Conservation (phyloP, 2,888 invertebrate genomes). For the Keiferia lycopersicella region DNA sequence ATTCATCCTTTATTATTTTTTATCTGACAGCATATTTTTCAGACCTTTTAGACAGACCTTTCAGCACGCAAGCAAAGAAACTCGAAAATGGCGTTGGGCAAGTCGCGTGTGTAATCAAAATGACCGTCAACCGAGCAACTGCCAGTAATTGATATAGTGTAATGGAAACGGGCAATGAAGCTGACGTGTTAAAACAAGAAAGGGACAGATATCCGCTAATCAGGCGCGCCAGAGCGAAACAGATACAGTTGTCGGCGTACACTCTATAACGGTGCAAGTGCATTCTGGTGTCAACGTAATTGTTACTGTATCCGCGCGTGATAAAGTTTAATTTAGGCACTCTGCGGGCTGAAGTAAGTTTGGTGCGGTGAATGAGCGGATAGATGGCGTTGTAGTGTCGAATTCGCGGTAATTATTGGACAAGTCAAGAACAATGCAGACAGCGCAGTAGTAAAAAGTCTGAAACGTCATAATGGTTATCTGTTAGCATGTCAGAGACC, state of each 20-base stretch:
- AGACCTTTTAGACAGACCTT: conserved; percentile 30
- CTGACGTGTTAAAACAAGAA: conserved; percentile 71
- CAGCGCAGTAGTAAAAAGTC: conserved; percentile 17
- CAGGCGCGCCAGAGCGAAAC: conserved; percentile 61
- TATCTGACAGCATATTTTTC: conserved; percentile 52
- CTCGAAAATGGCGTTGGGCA: conserved; percentile 23
- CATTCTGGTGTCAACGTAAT: conserved; percentile 62
- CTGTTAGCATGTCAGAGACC: too few species aligned
- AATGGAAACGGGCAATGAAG: conserved; percentile 77
- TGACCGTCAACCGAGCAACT: conserved; percentile 49
- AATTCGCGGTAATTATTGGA: conserved; percentile 44
- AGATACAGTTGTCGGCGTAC: conserved; percentile 54
- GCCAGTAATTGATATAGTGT: conserved; percentile 75
- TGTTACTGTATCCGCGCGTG: conserved; percentile 55
- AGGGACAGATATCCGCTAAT: conserved; percentile 60
- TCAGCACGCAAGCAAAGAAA: conserved; percentile 16
- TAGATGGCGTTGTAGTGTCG: conserved; percentile 66
- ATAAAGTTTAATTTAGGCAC: conserved; percentile 57
- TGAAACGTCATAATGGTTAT: conserved; percentile 1
- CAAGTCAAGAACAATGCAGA: conserved; percentile 34
- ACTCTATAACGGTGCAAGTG: conserved; percentile 65
- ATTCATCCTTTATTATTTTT: conserved; percentile 61
- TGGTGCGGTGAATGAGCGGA: conserved; percentile 45
- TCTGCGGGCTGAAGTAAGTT: conserved; percentile 35
- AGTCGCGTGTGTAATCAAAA: conserved; percentile 43